These are phyloP conservation scores for Xenotilapia leptura DNA, from an alignment of 2,113 vertebrate species.

Conservation along the genomic window DNA sequence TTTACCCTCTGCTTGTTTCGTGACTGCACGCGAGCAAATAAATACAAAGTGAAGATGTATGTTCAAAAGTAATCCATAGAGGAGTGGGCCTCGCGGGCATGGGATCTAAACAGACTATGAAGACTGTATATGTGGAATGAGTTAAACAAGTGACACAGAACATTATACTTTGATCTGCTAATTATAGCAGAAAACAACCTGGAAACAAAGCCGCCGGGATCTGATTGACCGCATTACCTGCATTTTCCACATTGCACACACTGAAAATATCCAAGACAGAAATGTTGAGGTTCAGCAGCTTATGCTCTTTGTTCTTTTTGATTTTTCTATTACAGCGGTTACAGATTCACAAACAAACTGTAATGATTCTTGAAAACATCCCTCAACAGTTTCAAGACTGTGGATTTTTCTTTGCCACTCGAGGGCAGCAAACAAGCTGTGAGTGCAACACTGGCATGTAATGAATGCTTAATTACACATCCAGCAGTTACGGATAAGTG, in stretches of 20 bases:
- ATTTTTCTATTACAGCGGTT: background rate
- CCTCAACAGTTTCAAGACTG: background rate
- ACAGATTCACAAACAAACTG: background rate
- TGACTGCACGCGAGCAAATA: conserved; percentile 55
- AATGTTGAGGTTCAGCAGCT: conserved; percentile 15
- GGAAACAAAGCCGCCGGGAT: conserved; percentile 7
- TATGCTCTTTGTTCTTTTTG: background rate
- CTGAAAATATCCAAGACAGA: background rate
- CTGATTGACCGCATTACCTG: conserved; percentile 37
- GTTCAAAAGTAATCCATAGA: conserved; percentile 38
- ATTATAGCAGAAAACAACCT: conserved; percentile 57
- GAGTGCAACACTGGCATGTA: background rate
- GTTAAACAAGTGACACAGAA: conserved; percentile 53
- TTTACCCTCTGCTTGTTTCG: conserved; percentile 45
- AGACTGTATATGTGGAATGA: conserved; percentile 37
- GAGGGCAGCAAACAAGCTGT: background rate
- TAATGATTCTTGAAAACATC: background rate
- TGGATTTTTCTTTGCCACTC: background rate
- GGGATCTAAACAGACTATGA: conserved; percentile 52
- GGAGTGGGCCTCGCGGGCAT: conserved; percentile 2
- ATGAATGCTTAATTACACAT: background rate
- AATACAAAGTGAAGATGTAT: conserved; percentile 59
- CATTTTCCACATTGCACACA: conserved; percentile 48
- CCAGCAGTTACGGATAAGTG: background rate
- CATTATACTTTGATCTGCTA: conserved; percentile 62